A percentile compares a stretch with the other conserved stretches of the same genome.
These are phyloP conservation scores for Lochmaea crataegi DNA, from an alignment of 2,888 invertebrate species.

Conservation along the genomic window DNA sequence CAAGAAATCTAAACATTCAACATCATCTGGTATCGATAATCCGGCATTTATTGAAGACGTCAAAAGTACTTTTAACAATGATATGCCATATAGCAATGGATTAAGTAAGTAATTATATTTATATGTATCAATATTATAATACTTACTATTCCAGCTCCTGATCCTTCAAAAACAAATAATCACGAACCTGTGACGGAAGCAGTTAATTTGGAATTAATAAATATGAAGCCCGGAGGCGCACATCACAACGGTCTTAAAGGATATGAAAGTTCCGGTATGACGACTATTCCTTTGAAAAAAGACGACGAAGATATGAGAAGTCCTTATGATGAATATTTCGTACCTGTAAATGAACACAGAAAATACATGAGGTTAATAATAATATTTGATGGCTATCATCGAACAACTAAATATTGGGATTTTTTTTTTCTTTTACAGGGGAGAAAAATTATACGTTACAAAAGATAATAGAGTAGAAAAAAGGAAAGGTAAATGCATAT, in stretches of 20 bases:
- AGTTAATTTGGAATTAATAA: slow-evolving; percentile 83
- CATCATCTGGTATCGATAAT: slow-evolving; percentile 65
- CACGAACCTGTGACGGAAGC: slow-evolving; percentile 70
- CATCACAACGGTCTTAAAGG: slow-evolving; percentile 62
- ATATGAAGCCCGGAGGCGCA: slow-evolving; percentile 73
- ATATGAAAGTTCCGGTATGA: slow-evolving; percentile 58
- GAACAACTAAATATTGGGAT: not conserved
- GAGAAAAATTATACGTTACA: slow-evolving; percentile 85
- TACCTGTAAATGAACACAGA: slow-evolving; percentile 85
- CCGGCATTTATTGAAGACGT: slow-evolving; percentile 63
- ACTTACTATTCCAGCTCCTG: slow-evolving; percentile 10
- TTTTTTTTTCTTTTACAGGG: slow-evolving; percentile 69
- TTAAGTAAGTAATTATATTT: no score
- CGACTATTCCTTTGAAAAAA: slow-evolving; percentile 71
- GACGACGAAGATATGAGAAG: slow-evolving; percentile 75
- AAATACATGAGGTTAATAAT: slow-evolving; percentile 82
- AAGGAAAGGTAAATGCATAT: slow-evolving; percentile 73
- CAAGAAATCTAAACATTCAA: slow-evolving; percentile 25
- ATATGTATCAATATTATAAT: no score
- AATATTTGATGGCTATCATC: not conserved
- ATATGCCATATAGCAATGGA: slow-evolving; percentile 58
- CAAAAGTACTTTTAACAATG: slow-evolving; percentile 60
- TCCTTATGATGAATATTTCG: slow-evolving; percentile 86
- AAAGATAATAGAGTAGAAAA: slow-evolving; percentile 81
- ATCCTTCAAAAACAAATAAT: slow-evolving; percentile 10